Percentiles rank a stretch among this genome's conserved stretches.
These are phyloP conservation scores for Trinectes maculatus DNA, from an alignment of 2,113 vertebrate genomes.

Conservation along the genomic window DNA sequence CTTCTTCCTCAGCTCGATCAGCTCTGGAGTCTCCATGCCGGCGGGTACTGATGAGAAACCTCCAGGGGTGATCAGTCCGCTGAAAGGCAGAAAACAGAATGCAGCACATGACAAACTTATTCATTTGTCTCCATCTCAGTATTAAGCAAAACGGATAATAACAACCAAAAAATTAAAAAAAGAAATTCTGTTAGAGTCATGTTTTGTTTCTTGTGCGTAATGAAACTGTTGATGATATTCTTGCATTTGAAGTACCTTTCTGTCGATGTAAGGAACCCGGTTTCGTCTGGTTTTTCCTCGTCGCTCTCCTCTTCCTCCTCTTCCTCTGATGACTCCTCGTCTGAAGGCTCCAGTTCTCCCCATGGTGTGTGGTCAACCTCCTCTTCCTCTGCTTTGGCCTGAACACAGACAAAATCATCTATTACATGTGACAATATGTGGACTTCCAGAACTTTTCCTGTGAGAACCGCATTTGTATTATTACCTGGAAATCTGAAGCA, in stretches of 20 bases:
- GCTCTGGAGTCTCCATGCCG: conserved; percentile 93
- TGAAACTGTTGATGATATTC: not conserved
- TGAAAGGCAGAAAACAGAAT: conserved; percentile 56
- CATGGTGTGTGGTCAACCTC: conserved; percentile 90
- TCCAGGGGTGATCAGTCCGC: conserved; percentile 91
- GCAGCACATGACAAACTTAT: not conserved
- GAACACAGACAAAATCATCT: not conserved
- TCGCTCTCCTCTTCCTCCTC: conserved; percentile 95
- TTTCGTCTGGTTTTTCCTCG: conserved; percentile 93
- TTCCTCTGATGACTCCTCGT: conserved; percentile 92
- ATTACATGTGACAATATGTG: not conserved
- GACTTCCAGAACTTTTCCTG: not conserved
- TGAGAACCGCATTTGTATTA: no score
- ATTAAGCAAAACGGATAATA: no score
- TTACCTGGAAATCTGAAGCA: conserved; percentile 88
- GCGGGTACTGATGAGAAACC: conserved; percentile 92
- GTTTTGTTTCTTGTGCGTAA: not conserved
- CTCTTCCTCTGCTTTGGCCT: conserved; percentile 92
- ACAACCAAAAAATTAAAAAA: no score
- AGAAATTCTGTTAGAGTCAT: no score
- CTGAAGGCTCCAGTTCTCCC: conserved; percentile 93
- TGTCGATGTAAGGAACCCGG: conserved; percentile 92
- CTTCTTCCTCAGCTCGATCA: conserved; percentile 95
- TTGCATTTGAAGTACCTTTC: conserved; percentile 81
- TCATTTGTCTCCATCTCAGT: not conserved